Evolutionary conservation across 2,797 vertebrate genomes (phyloP).

Genomic region (Gambusia yucatana): DNA sequence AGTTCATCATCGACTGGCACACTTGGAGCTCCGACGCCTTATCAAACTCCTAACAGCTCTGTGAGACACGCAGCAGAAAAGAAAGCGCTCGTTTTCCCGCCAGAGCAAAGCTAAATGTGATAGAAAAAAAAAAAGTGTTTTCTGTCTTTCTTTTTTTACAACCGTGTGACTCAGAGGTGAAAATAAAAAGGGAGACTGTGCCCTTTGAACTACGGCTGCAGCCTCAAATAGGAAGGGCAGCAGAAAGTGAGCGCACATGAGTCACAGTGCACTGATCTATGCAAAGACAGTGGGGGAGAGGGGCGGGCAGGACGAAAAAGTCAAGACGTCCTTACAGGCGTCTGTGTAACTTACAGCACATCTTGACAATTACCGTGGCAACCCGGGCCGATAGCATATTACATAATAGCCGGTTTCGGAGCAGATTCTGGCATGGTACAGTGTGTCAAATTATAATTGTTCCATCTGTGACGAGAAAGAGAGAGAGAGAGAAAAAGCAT

Average conservation of each 20-base stretch:
- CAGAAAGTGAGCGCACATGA: conserved; percentile 70
- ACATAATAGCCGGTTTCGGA: conserved; percentile 37
- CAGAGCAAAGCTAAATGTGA: conserved; percentile 26
- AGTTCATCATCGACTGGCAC: neutral
- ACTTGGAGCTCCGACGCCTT: conserved; percentile 2
- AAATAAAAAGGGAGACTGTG: conserved; percentile 28
- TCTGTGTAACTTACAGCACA: conserved; percentile 16
- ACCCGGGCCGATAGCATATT: conserved; percentile 46
- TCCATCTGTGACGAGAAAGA: conserved; percentile 36
- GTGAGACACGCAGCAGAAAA: conserved; percentile 8
- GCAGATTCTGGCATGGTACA: conserved; percentile 46
- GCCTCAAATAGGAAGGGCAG: conserved; percentile 52
- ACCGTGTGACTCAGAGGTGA: conserved; percentile 42
- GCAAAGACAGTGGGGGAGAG: neutral
- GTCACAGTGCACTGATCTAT: conserved; percentile 52
- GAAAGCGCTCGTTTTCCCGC: conserved; percentile 28
- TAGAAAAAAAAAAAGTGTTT: conserved; percentile 6
- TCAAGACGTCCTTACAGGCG: conserved; percentile 32
- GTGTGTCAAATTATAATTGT: conserved; percentile 25
- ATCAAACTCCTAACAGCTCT: neutral
- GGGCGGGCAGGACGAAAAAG: conserved; percentile 14
- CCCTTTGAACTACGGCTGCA: conserved; percentile 58
- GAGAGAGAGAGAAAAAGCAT: neutral
- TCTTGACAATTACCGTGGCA: conserved; percentile 57
- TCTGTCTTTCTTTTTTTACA: conserved; percentile 12